Conservation (phyloP, 2,113 vertebrate genomes). For the Saimiri boliviensis region DNA sequence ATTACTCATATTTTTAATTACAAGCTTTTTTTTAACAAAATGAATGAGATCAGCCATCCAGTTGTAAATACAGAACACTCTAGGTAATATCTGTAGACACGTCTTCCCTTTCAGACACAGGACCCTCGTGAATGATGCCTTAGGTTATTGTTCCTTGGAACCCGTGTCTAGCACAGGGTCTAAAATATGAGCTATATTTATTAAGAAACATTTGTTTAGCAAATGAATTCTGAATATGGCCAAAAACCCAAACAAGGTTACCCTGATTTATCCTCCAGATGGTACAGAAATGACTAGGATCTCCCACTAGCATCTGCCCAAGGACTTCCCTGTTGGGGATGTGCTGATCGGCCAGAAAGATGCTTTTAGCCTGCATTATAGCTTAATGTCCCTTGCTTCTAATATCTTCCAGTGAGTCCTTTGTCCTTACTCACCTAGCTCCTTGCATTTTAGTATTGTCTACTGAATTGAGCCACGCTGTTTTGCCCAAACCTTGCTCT, state of each 20-base stretch:
- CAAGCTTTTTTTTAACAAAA: background rate
- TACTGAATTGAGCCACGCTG: background rate
- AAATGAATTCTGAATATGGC: background rate
- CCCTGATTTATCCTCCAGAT: background rate
- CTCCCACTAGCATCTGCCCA: background rate
- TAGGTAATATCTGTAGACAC: slow-evolving; percentile 2
- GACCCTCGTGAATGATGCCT: background rate
- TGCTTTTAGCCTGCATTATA: background rate
- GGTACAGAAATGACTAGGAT: background rate
- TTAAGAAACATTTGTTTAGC: background rate
- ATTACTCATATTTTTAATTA: background rate
- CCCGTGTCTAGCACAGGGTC: background rate
- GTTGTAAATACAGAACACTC: background rate
- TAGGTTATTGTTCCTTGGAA: background rate
- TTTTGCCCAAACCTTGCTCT: background rate
- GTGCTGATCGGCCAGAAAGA: background rate
- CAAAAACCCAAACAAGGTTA: background rate
- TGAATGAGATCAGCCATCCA: background rate
- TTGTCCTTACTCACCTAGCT: background rate
- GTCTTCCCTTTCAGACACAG: background rate
- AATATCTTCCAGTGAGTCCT: background rate
- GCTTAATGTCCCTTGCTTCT: background rate
- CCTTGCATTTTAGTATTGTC: background rate
- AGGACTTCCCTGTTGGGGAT: background rate
- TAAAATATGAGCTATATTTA: background rate